Conservation (phyloP, 1,140 invertebrate species). For the Mya arenaria region DNA sequence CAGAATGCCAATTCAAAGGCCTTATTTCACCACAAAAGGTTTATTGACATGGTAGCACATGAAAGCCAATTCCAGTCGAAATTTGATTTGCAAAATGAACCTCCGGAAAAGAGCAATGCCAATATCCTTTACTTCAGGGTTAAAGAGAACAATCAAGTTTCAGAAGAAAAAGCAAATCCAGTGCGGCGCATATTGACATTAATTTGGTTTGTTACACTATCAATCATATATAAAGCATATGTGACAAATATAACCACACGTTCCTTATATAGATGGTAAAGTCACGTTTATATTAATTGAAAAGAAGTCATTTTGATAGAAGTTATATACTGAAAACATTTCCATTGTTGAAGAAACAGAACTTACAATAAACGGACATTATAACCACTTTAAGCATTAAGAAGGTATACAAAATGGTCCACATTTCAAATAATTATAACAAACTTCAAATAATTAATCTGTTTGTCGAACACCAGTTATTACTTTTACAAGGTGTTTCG, state of each 20-base stretch:
- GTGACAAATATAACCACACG: too few species aligned
- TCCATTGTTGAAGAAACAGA: too few species aligned
- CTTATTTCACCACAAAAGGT: too few species aligned
- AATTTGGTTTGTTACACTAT: constrained; percentile 89
- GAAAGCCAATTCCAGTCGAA: constrained; percentile 4
- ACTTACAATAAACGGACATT: too few species aligned
- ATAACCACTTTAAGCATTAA: too few species aligned
- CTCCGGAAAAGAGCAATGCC: not conserved
- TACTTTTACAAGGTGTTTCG: constrained; percentile 91
- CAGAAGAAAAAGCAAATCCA: constrained; percentile 88
- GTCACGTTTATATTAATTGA: too few species aligned
- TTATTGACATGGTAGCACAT: not conserved
- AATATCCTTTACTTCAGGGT: constrained; percentile 82
- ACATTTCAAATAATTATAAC: not conserved
- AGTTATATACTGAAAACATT: too few species aligned
- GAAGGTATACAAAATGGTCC: too few species aligned
- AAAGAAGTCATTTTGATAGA: too few species aligned
- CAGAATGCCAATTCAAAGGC: too few species aligned
- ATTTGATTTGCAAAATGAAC: constrained; percentile 14
- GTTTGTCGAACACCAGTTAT: constrained; percentile 91
- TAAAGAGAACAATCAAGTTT: constrained; percentile 90
- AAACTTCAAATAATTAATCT: constrained; percentile 85
- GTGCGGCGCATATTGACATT: constrained; percentile 90
- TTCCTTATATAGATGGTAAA: too few species aligned
- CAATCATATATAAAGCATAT: too few species aligned